Conservation (phyloP, 2,888 invertebrate species). For the Idaea biselata region DNA sequence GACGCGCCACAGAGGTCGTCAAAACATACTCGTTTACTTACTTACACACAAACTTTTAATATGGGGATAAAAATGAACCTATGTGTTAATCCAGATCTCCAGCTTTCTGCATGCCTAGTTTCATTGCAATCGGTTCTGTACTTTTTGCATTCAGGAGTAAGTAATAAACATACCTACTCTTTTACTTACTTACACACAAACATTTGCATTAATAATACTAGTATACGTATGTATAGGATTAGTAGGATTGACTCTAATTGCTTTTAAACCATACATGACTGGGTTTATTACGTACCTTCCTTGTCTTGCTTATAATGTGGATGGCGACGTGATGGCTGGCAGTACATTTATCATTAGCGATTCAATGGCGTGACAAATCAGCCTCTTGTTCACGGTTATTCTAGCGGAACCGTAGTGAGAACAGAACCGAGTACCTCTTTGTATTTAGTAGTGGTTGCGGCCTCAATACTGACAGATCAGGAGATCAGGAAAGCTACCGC, state of each 20-base stretch:
- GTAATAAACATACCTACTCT: no score
- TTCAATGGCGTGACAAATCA: slow-evolving; percentile 49
- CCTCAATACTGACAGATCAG: neutral
- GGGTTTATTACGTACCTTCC: neutral
- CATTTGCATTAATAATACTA: no score
- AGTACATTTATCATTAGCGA: slow-evolving; percentile 28
- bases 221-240: no score
- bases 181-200: no score
- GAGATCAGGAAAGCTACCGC: neutral
- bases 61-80: no score
- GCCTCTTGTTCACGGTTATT: slow-evolving; percentile 34
- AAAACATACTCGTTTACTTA: no score
- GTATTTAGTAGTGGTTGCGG: neutral
- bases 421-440: slow-evolving; percentile 5
- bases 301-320: slow-evolving; percentile 10
- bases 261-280: neutral
- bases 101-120: no score
- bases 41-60: no score
- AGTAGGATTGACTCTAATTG: neutral
- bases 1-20: no score
- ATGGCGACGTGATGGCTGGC: slow-evolving; percentile 42
- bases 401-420: slow-evolving; percentile 32
- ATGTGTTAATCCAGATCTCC: no score
- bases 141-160: no score
- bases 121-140: no score